A percentile compares a stretch with the other conserved stretches of the same genome.
Evolutionary conservation across 2,113 vertebrate species (phyloP).

Genomic region (Ivindomyrus marchei): DNA sequence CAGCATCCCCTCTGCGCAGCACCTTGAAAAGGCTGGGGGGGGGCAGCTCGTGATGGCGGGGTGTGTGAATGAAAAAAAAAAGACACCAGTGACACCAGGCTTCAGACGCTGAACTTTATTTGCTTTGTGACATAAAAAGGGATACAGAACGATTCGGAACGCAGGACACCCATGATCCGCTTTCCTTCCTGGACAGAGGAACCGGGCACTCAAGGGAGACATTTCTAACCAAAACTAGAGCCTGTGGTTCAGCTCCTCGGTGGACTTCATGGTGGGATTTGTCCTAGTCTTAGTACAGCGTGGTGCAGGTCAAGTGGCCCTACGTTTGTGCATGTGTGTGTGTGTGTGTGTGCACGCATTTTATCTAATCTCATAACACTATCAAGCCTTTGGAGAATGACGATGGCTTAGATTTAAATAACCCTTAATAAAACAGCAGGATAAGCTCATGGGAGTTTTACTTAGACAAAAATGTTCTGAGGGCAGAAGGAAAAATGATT

Average conservation of each 20-base stretch:
- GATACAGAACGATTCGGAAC: conserved; percentile 41
- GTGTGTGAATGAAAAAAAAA: background rate
- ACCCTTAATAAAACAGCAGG: conserved; percentile 16
- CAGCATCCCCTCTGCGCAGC: background rate
- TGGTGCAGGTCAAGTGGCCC: background rate
- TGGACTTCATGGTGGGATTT: background rate
- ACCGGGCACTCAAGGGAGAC: conserved; percentile 11
- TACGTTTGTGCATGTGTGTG: background rate
- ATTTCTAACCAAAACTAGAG: background rate
- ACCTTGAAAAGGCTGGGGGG: background rate
- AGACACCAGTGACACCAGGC: conserved; percentile 12
- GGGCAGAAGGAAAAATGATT: no score
- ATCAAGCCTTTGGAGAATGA: conserved; percentile 40
- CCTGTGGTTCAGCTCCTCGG: background rate
- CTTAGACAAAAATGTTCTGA: no score
- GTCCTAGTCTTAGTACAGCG: background rate
- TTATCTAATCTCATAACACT: conserved; percentile 36
- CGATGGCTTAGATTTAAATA: conserved; percentile 31
- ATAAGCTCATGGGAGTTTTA: no score
- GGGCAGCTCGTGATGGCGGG: background rate
- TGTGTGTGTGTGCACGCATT: conserved; percentile 12
- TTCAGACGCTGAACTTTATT: conserved; percentile 62
- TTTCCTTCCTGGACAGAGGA: conserved; percentile 13
- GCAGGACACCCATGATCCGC: conserved; percentile 22
- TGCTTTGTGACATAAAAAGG: conserved; percentile 48